Evolutionary conservation across 2,888 invertebrate genomes (phyloP), one percentile per base, ranked within the genome.

Genomic region (Drosophila koepferae): DNA sequence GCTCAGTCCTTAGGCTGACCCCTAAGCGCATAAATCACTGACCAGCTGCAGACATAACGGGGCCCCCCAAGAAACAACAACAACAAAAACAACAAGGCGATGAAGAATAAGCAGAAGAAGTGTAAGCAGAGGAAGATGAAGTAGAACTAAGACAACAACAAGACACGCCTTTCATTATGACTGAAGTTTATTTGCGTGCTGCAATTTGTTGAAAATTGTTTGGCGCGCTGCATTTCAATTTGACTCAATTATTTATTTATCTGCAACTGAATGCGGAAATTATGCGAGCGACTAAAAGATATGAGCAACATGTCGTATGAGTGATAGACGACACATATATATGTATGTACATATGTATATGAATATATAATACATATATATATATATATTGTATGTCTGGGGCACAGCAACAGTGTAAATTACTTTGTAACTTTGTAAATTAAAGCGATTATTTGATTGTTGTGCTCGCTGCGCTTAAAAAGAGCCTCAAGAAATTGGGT

Each of bases 201-300:
- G 49, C 49, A 51, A 70, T 70, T 74, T 51, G 51, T 74, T 63
- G 79, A 74, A 77, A 90, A 87, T 89, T 90, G 86, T 87, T 87
- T 90, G 84, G 86, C 86, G 90, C 86, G 86, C 77, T 86, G 86
- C 86, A 90, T 87, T 87, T 87, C 89, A 87, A 87, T 87, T 87
- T 87, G 86, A 87, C 86, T 87, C 90, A 87, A 90, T 87, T 87
- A 87, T 87, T 87, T 87, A 87, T 87, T 87, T 87, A 87, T 87
- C 86, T 90, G 71, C 90, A 88, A 82, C 75, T 90, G 90, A 90
- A 90, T 86, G 90, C 90, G 90, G 90, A 86, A 86, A 86, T 88
- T 86, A 88, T 86, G 86, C 88, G 82, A 85, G 60, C 31, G 48
- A 38, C 67, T 63, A 56, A 55, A 41, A 65, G 86, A 88, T 89